A percentile compares a stretch with the other conserved stretches of the same genome.
Conservation (phyloP, 2,113 vertebrate species). For the Chiloscyllium plagiosum region DNA sequence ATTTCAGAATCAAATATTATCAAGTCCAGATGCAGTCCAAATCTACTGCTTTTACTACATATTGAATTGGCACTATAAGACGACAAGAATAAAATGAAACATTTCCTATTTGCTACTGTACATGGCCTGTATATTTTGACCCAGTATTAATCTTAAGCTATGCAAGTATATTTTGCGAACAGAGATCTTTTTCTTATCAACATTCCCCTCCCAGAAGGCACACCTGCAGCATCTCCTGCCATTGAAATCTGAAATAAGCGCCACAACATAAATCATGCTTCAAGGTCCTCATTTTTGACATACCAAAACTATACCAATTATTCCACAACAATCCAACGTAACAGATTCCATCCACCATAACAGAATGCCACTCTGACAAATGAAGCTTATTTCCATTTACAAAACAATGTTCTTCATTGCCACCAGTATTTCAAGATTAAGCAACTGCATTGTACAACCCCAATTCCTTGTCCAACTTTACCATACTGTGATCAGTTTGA, state of each 20-base stretch:
- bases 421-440: not conserved
- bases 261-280: not conserved
- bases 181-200: not conserved
- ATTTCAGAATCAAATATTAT: not conserved
- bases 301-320: not conserved
- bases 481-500: not conserved
- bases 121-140: not conserved
- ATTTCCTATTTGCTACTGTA: not conserved
- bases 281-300: not conserved
- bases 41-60: not conserved
- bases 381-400: slow-evolving; percentile 10
- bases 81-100: not conserved
- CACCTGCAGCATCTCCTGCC: not conserved
- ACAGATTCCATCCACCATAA: slow-evolving; percentile 25
- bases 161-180: not conserved
- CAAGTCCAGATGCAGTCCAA: not conserved
- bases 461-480: not conserved
- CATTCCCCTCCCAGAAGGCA: not conserved
- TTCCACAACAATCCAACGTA: slow-evolving; percentile 18
- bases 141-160: not conserved
- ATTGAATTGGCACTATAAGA: not conserved
- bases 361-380: not conserved
- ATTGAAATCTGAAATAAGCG: not conserved
- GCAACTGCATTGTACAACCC: not conserved
- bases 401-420: not conserved